phyloP scores from a whole-genome alignment of 2,797 vertebrate species.

The Lagocephalus sceleratus region DNA sequence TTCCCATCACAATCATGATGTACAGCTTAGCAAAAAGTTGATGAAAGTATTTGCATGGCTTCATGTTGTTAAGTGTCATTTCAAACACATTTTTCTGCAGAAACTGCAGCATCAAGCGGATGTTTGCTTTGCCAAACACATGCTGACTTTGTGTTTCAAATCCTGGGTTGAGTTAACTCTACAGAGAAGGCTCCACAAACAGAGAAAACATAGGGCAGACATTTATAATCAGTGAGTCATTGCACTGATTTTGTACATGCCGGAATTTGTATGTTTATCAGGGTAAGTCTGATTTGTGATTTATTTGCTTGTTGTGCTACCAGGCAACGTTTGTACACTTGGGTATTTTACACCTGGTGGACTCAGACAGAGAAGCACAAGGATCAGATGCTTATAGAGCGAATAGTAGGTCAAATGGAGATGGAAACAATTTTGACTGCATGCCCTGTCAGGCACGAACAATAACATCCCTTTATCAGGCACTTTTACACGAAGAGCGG shows the following conservation, averaged over 20 bases:
- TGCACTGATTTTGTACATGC: background rate
- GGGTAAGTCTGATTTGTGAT: background rate
- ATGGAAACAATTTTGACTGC: conserved; percentile 3
- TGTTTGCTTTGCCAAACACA: conserved; percentile 53
- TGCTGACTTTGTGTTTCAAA: conserved; percentile 60
- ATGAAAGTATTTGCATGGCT: background rate
- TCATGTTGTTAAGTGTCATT: background rate
- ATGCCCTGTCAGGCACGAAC: background rate
- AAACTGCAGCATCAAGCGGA: conserved; percentile 59
- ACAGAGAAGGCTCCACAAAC: conserved; percentile 38
- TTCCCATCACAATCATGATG: background rate
- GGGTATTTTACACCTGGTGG: conserved; percentile 81
- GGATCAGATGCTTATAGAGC: conserved; percentile 73
- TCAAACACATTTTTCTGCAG: conserved; percentile 38
- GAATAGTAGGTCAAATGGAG: conserved; percentile 69
- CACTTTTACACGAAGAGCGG: conserved; percentile 76
- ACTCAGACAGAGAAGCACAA: conserved; percentile 59
- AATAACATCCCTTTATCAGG: conserved; percentile 63
- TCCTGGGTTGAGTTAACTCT: conserved; percentile 66
- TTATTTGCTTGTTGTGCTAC: conserved; percentile 10
- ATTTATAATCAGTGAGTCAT: conserved; percentile 55
- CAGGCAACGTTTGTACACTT: conserved; percentile 65
- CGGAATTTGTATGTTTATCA: background rate
- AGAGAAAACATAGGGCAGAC: conserved; percentile 54
- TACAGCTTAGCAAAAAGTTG: background rate